Conservation (phyloP, 2,113 vertebrate species). For the Odocoileus hemionus region DNA sequence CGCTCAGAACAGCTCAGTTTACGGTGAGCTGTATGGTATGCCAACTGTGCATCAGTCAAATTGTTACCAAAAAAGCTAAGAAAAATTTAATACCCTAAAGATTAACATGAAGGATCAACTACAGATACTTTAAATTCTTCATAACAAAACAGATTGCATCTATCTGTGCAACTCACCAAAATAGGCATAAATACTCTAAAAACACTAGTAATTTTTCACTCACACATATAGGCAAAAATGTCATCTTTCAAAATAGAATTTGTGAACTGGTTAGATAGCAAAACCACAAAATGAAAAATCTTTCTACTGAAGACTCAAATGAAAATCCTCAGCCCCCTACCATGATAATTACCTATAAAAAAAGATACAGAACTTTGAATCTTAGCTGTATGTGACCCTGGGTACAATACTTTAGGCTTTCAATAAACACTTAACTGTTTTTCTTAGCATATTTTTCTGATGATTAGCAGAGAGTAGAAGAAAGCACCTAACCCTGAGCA, state of each 20-base stretch:
- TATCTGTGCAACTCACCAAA: neutral
- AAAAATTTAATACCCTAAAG: neutral
- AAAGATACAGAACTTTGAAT: neutral
- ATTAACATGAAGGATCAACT: neutral
- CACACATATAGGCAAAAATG: neutral
- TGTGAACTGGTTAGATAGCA: neutral
- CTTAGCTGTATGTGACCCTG: neutral
- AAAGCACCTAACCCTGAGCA: neutral
- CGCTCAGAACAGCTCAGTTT: neutral
- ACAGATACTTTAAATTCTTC: neutral
- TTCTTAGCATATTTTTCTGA: neutral
- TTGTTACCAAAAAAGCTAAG: neutral
- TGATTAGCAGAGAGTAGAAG: neutral
- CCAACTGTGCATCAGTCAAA: neutral
- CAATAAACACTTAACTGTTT: neutral
- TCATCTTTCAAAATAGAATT: neutral
- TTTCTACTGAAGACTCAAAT: neutral
- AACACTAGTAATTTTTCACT: neutral
- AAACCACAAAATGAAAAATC: slow-evolving; percentile 6
- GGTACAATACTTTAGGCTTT: neutral
- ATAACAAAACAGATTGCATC: neutral
- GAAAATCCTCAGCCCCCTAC: neutral
- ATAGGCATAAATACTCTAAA: neutral
- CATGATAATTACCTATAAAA: neutral
- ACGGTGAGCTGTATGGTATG: neutral